Evolutionary conservation across 2,797 vertebrate genomes (phyloP), one percentile per base, ranked within the genome.

Genomic region (Crocidura indochinensis): DNA sequence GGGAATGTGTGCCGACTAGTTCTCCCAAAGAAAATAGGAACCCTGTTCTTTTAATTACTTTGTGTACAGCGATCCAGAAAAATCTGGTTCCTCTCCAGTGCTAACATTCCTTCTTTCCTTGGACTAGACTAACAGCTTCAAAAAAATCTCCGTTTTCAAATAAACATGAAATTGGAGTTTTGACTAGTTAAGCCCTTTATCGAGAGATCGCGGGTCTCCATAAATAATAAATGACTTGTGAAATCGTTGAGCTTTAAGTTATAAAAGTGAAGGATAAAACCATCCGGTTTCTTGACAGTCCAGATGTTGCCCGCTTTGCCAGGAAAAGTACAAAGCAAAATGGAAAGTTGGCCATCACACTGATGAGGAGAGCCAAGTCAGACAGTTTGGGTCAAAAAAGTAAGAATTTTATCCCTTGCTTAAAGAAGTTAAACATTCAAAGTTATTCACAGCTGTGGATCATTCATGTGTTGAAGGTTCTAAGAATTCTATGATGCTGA

Each of bases 391-490:
- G 89, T 85, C 67, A 91, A 69, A 93, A 38, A 95, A 95, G 82
- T 29, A 75, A 89, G 77, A 82, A 67, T 29, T 73, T 84, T 83
- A 65, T 26, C 72, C 53, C 51, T 46, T 67, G 44, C 76, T 94
- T 85, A 82, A 38, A 38, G 38, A 38, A 38, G 38, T 38, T 38
- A 38, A 92, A 75, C 65, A 76, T 22, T 90, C 84, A 49, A 75
- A 84, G 49, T 88, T 93, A 78, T 71, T 88, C 82, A 92, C 92
- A 95, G 92, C 92, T 95, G 92, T 60, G 91, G 83, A 81, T 8
- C 19, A 84, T 95, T 93, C 96, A 56, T 88, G n/a, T 64, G 75
- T 6, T 56, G 85, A 14, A 69, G 31, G 44, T 83, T 84, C 76
- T 91, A 82, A 94, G 78, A 94, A 67, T 91, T 20, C 29, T 38